Base-by-base conservation (phyloP, 2,113 vertebrate genomes). In the Paraplagusia blochii region DNA sequence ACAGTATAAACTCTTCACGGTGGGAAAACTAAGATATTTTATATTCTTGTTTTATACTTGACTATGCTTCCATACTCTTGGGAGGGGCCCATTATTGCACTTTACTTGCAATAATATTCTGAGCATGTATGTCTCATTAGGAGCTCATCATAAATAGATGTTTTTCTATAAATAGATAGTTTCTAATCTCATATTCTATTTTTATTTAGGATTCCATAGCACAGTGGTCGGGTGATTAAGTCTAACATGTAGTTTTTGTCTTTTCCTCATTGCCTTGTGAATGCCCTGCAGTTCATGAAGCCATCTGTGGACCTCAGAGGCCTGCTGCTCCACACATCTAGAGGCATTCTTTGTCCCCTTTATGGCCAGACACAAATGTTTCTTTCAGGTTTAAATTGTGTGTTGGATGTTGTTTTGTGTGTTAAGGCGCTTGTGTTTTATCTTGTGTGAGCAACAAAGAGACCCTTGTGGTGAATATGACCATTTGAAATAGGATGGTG, bases 241-340 rank as follows among this genome's bases (percentile, higher is more conserved):
- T 10, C 2, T 55, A 63, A 58, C 12, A 52, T 12, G 22, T 29
- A 19, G 22, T 57, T 45, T 44, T 39, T 15, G 16, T 47, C 6
- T 29, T 59, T 38, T 58, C 22, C 62, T 56, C 4, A 71, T 60
- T 61, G 34, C 57, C 49, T 44, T 64, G 64, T 48, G 17, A 76
- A 74, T 71, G 68, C 76, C 74, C 79, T 74, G 73, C 58, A 77
- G 75, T 69, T 70, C 34, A 72, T 57, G 0, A 38, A 61, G 36
- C 77, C 81, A 82, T 84, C 79, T 84, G 83, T 75, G 70, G 56
- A 61, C 63, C 40, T 66, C 13, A 2, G 42, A 55, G 46, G 22
- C 76, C 51, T 67, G 76, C 80, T 77, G 75, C 46, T 82, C 40
- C 7, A 16, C 11, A 34, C 36, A 59, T 40, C 51, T 1, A 56